A percentile compares a stretch with the other conserved stretches of the same genome.
These are phyloP conservation scores for Drosophila anomalata DNA, from an alignment of 2,888 invertebrate genomes.

Conservation along the genomic window DNA sequence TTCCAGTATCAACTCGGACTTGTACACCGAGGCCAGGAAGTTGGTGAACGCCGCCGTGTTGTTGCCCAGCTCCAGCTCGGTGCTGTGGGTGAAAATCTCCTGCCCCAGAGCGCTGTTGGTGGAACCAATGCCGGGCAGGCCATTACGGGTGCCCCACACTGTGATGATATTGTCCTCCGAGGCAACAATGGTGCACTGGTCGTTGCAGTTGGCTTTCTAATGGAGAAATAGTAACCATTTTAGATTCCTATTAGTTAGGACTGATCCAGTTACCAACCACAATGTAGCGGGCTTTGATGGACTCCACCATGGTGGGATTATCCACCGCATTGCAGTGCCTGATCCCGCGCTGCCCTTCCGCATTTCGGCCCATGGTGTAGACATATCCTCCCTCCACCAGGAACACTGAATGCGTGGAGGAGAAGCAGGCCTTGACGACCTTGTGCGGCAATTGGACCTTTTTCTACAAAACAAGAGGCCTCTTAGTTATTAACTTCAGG, in stretches of 20 bases:
- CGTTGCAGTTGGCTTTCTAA: slow-evolving; percentile 87
- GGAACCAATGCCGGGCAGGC: slow-evolving; percentile 77
- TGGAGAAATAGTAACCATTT: not conserved
- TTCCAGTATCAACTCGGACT: slow-evolving; percentile 84
- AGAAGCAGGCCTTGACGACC: slow-evolving; percentile 86
- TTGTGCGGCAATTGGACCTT: slow-evolving; percentile 85
- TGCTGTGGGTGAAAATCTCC: slow-evolving; percentile 60
- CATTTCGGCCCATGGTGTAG: slow-evolving; percentile 87
- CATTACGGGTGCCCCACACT: slow-evolving; percentile 88
- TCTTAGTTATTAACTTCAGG: not conserved
- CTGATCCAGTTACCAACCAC: slow-evolving; percentile 58
- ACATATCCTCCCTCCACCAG: slow-evolving; percentile 87
- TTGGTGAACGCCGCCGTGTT: slow-evolving; percentile 84
- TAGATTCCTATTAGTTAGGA: no score
- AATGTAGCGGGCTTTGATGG: slow-evolving; percentile 80
- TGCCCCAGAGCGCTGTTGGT: slow-evolving; percentile 54
- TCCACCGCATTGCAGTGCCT: slow-evolving; percentile 79
- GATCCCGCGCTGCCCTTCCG: slow-evolving; percentile 87
- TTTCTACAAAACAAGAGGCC: slow-evolving; percentile 72
- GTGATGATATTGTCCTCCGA: slow-evolving; percentile 88
- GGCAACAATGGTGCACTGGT: slow-evolving; percentile 87
- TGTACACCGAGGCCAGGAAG: slow-evolving; percentile 83
- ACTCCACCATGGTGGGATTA: slow-evolving; percentile 78
- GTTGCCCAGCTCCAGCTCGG: slow-evolving; percentile 80
- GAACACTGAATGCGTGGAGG: slow-evolving; percentile 86